These are phyloP conservation scores for Diarsia rubi DNA, from an alignment of 2,888 invertebrate species.

Conservation along the genomic window DNA sequence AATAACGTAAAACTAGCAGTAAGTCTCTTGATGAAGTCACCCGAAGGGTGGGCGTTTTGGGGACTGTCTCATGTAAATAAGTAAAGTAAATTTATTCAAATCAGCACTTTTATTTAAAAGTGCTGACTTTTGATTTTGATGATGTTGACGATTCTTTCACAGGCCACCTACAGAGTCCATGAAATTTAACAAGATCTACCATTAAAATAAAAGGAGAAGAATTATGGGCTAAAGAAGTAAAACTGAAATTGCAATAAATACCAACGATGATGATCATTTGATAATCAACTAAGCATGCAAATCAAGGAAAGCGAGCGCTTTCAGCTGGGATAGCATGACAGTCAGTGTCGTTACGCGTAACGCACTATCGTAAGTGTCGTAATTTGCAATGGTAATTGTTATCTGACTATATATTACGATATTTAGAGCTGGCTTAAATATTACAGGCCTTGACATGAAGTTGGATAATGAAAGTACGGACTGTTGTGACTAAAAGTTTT, in stretches of 20 bases:
- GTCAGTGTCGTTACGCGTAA: conserved; percentile 37
- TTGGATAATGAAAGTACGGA: conserved; percentile 50
- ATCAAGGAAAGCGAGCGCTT: conserved; percentile 70
- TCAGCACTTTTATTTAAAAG: no score
- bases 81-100: no score
- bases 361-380: conserved; percentile 40
- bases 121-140: no score
- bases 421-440: conserved; percentile 36
- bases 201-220: not conserved
- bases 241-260: conserved; percentile 35
- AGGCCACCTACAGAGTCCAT: not conserved
- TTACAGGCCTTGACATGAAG: conserved; percentile 53
- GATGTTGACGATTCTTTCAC: not conserved
- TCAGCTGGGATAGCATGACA: conserved; percentile 59
- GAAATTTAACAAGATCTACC: not conserved
- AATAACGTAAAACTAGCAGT: not conserved
- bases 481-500: conserved; percentile 16
- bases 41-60: no score
- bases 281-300: conserved; percentile 66
- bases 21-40: no score
- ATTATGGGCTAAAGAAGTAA: not conserved
- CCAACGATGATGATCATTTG: conserved; percentile 29
- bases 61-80: no score
- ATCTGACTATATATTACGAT: conserved; percentile 40
- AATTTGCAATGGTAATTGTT: conserved; percentile 62